Base-by-base conservation (phyloP, 2,888 invertebrate species). In the Lasiommata megera region DNA sequence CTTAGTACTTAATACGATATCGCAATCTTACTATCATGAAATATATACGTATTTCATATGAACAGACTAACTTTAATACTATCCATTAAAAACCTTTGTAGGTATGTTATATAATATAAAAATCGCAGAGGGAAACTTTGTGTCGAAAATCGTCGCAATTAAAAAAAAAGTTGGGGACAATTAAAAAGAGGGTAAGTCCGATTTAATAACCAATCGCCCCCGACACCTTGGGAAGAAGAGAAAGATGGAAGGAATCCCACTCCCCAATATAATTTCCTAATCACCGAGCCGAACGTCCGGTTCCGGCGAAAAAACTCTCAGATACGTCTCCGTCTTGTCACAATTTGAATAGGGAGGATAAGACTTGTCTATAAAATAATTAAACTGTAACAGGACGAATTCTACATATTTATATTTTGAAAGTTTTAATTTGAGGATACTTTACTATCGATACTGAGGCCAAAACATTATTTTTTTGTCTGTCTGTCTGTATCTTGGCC, bases 231-330 rank as follows among this genome's bases (percentile, higher is more conserved):
- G 70, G 75, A 79, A 78, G 81, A 79, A 77, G 57, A 78, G 62
- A 65, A 65, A 68, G 74, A 78, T 80, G 77, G 74, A 78, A 80
- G 77, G 80, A 79, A 73, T 75, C 75, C 73, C 71, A 69, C 75
- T 76, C 79, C 82, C 80, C 87, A 82, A 86, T 85, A 85, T 88
- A 88, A 88, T 90, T 89, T 88, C 85, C 83, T 88, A 86, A 88
- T 88, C 90, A 80, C 82, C 76, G 86, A 81, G 76, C 83, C 82
- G 85, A 76, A 81, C 85, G 83, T 89, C 90, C 90, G 86, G 77
- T 86, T 85, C 87, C 86, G 79, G 69, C 65, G 68, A 67, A 80
- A 87, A 84, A 88, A 84, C 80, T 60, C 82, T 81, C 78, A 71
- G 73, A 69, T 71, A 71, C 70, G 68, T 73, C 65, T 72, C 80